phyloP scores from a whole-genome alignment of 53 echinoderm and acorn worm species.

The Zoroaster sp. region DNA sequence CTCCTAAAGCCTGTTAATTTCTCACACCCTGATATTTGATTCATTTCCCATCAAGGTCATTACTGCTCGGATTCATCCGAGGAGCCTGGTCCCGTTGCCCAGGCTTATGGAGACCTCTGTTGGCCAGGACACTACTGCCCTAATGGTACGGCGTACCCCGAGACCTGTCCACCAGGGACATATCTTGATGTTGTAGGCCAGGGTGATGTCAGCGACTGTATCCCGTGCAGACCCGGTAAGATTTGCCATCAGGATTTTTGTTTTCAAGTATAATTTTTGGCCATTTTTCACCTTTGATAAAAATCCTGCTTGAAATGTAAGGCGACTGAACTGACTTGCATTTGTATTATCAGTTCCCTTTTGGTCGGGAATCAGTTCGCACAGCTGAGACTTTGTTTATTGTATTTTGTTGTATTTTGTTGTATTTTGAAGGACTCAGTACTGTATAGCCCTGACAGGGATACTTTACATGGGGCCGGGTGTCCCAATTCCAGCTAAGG shows the following conservation, averaged over 20 bases:
- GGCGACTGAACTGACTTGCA: too few relatives aligned
- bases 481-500: too few relatives aligned
- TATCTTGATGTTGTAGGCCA: conserved; percentile 77
- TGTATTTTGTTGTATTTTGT: too few relatives aligned
- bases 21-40: background rate
- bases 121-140: conserved; percentile 94
- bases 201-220: conserved; percentile 75
- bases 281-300: background rate
- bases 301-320: too few relatives aligned
- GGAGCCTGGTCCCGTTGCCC: conserved; percentile 72
- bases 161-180: conserved; percentile 90
- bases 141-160: conserved; percentile 87
- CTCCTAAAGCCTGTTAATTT: background rate
- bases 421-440: too few relatives aligned
- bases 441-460: too few relatives aligned
- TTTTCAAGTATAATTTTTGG: too few relatives aligned
- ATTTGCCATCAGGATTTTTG: background rate
- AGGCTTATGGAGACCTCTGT: conserved; percentile 89
- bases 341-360: too few relatives aligned
- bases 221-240: conserved; percentile 83
- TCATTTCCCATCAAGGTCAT: conserved; percentile 59
- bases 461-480: too few relatives aligned
- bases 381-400: too few relatives aligned
- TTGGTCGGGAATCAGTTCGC: too few relatives aligned
- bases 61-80: conserved; percentile 87